Evolutionary conservation across 2,797 vertebrate genomes (phyloP).

Genomic region (Danio albolineatus): DNA sequence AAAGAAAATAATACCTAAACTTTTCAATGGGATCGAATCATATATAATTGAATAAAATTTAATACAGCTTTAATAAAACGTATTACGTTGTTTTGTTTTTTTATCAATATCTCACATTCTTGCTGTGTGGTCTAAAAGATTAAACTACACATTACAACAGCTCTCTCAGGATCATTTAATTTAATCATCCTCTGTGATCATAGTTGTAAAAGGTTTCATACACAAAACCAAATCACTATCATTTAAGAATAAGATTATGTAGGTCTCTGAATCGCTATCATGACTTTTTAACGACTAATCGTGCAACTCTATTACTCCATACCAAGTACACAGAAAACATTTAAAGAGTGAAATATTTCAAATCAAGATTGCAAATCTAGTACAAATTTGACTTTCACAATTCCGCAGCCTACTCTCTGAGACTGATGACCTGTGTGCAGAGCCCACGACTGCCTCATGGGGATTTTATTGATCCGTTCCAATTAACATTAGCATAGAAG

Average conservation of each 20-base stretch:
- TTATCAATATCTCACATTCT: too few relatives aligned
- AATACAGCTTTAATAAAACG: too few relatives aligned
- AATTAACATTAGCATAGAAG: conserved; percentile 37
- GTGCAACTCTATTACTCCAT: not conserved
- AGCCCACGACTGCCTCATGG: not conserved
- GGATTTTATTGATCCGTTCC: conserved; percentile 18
- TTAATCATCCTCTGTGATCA: too few relatives aligned
- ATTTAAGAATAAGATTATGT: not conserved
- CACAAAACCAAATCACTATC: not conserved
- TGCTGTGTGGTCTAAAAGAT: too few relatives aligned
- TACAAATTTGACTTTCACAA: not conserved
- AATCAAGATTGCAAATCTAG: not conserved
- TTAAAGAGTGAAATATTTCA: not conserved
- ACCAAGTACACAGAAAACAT: not conserved
- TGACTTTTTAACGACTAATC: not conserved
- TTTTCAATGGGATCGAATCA: too few relatives aligned
- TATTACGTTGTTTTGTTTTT: too few relatives aligned
- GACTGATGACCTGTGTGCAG: conserved; percentile 5
- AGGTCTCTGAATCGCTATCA: not conserved
- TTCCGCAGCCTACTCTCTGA: not conserved
- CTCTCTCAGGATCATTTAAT: too few relatives aligned
- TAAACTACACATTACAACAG: too few relatives aligned
- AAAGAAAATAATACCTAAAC: too few relatives aligned
- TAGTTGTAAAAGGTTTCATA: too few relatives aligned
- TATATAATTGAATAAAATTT: too few relatives aligned